Evolutionary conservation across 2,797 vertebrate species (phyloP), one percentile per base, ranked within the genome.

Genomic region (Caiman crocodilus): DNA sequence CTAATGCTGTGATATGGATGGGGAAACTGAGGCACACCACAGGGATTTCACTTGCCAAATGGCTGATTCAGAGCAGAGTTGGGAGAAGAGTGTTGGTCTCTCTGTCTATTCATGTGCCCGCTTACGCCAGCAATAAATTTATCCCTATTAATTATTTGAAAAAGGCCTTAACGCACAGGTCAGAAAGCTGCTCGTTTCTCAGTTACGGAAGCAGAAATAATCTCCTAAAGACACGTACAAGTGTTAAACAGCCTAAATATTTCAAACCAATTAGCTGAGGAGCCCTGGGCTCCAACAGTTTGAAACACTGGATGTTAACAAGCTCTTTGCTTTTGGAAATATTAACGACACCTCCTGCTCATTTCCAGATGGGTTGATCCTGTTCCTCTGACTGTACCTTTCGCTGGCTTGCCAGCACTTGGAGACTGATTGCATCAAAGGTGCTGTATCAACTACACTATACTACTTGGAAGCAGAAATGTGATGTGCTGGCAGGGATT

Each of bases 1-100:
- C 57, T 30, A 30, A 90, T 18, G 26, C 30, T n/a, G 50, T 42
- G 82, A 86, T 75, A 63, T 4, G 42, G 71, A 56, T 59, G 56
- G 30, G 50, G 77, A 90, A 93, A 73, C 32, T 30, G 76, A 95
- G 88, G 76, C 12, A 63, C 42, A 32, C 28, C 89, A 63, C 65
- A 92, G 85, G 76, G 88, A 35, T n/a, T 10, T 9, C 7, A 60
- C 7, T 58, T 26, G n/a, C 14, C 11, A 71, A 94, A 75, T 1
- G 88, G 65, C 56, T 60, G 59, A 58, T 69, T 85, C 35, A 76
- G 85, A 23, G 57, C 61, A 81, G 75, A 76, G 58, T 26, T 17
- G 90, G 65, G 82, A 93, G 7, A 26, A 75, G 79, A 60, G n/a
- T 75, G 11, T 57, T 71, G 21, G n/a, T 59, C 23, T 42, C 81